phyloP scores from a whole-genome alignment of 2,888 invertebrate species.

The Amblyteles armatorius region DNA sequence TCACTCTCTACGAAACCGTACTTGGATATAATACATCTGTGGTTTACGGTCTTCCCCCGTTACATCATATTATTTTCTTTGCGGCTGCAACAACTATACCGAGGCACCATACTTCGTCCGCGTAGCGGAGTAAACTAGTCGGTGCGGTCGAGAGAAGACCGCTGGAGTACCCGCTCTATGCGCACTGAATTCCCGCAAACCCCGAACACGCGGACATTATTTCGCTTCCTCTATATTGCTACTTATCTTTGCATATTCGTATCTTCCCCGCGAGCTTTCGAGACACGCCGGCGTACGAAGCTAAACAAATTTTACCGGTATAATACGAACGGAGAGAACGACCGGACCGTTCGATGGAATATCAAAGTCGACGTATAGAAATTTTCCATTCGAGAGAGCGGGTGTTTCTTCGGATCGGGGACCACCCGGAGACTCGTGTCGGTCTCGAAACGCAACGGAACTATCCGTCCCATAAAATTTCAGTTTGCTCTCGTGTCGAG shows the following conservation, averaged over 20 bases:
- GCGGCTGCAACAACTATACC: conserved; percentile 32
- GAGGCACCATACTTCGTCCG: neutral
- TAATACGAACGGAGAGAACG: neutral
- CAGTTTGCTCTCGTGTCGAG: neutral
- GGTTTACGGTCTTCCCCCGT: conserved; percentile 24
- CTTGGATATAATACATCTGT: conserved; percentile 13
- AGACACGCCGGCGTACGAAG: neutral
- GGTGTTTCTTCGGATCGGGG: neutral
- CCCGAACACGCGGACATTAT: conserved; percentile 55
- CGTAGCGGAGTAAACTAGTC: conserved; percentile 27
- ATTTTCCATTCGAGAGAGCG: neutral
- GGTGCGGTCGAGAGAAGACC: conserved; percentile 51
- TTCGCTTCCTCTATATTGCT: conserved; percentile 32
- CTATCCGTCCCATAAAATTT: conserved; percentile 13
- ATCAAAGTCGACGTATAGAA: conserved; percentile 27
- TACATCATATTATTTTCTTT: conserved; percentile 38
- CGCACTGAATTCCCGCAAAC: conserved; percentile 13
- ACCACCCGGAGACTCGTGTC: conserved; percentile 7
- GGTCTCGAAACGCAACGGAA: neutral
- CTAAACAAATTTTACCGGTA: conserved; percentile 27
- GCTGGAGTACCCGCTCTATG: conserved; percentile 25
- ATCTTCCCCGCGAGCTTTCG: conserved; percentile 19
- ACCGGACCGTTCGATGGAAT: conserved; percentile 14
- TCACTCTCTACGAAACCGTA: neutral
- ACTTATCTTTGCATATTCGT: conserved; percentile 46